Conservation (phyloP, 1,140 invertebrate genomes). For the Eriosoma lanigerum region DNA sequence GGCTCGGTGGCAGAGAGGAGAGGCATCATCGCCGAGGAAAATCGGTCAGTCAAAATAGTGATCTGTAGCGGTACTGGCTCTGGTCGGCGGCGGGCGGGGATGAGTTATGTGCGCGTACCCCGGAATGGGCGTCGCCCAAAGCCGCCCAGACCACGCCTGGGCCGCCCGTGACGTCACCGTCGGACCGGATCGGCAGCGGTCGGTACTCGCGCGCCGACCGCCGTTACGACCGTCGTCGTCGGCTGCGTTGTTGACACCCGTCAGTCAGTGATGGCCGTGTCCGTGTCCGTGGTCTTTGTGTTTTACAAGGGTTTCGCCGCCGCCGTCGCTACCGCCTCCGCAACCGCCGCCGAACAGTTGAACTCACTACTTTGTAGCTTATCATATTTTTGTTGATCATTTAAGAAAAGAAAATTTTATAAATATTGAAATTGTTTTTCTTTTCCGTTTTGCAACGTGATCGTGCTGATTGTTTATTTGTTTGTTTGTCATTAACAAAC, state of each 20-base stretch:
- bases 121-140: slow-evolving; percentile 4
- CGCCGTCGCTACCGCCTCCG: background rate
- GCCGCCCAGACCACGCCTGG: slow-evolving; percentile 48
- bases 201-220: slow-evolving; percentile 6
- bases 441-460: background rate
- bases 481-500: background rate
- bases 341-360: background rate
- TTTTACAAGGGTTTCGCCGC: slow-evolving; percentile 30
- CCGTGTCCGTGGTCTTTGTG: slow-evolving; percentile 42
- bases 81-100: slow-evolving; percentile 38
- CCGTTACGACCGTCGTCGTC: slow-evolving; percentile 36
- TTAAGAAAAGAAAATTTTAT: background rate
- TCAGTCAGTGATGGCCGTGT: slow-evolving; percentile 51
- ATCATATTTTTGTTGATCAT: background rate
- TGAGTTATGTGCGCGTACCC: slow-evolving; percentile 40
- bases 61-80: slow-evolving; percentile 33
- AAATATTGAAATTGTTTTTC: too few relatives aligned
- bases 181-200: background rate
- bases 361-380: background rate
- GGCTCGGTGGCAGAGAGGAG: background rate
- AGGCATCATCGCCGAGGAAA: background rate
- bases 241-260: slow-evolving; percentile 48
- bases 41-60: slow-evolving; percentile 9
- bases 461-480: background rate
- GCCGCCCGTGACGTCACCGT: slow-evolving; percentile 45